Base-by-base conservation (phyloP, 1,140 invertebrate genomes). In the Drosophila ananassae region DNA sequence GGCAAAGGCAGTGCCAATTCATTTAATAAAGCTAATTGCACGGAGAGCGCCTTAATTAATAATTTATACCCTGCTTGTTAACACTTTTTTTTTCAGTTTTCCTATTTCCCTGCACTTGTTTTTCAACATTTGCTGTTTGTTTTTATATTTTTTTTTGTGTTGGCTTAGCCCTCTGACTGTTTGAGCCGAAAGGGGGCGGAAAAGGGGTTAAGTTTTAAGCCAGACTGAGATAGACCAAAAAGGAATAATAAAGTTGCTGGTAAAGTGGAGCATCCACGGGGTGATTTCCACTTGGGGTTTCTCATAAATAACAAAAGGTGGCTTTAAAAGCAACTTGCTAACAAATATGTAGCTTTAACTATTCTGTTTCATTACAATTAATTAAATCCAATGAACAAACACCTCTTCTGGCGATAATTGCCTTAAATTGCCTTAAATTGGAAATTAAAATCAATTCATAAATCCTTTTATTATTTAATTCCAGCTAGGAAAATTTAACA, bases 51-150 rank as follows among this genome's bases (percentile, higher is more conserved):
- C 63, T 62, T 77, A 62, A 77, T 77, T 51, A 81, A 81, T 81
- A 77, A 81, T 81, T 77, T 60, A 81, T 59, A 44, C 52, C 39
- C 52, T 46, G 73, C 58, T 77, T 81, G 79, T 81, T 80, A 81
- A 81, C 67, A 73, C 58, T 59, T 71, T 46, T 77, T 59, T 47
- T 22, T 24, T 10, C 37, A 44, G 13, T 13, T n/a, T n/a, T 24
- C 28, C 52, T 10, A 13, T 37, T 57, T 55, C 52, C 24, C 13
- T 46, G 37, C 17, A 9, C 46, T 48, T 39, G n/a, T 22, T 22
- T 30, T 64, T 39, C 30, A 63, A 24, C 41, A 69, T 69, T 69
- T 68, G 44, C 28, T 69, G 51, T 71, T 71, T 50, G 24, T 51
- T 44, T 25, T 47, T 24, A 9, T 52, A 13, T 22, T 39, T 30